Evolutionary conservation across 2,113 vertebrate genomes (phyloP).

Genomic region (Bubo bubo): DNA sequence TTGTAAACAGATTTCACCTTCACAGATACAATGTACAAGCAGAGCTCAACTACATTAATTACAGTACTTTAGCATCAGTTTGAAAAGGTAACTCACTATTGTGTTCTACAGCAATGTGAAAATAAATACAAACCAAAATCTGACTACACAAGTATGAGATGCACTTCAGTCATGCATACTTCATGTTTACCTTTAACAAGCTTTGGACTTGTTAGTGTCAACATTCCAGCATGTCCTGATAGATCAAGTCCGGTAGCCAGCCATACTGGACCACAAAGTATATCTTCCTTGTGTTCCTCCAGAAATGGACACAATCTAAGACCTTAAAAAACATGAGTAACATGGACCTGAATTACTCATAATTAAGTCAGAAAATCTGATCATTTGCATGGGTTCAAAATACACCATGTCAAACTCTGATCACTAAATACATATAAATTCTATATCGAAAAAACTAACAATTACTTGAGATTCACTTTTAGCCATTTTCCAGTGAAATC

Average conservation of each 20-base stretch:
- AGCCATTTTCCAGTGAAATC: neutral
- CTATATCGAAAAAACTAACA: neutral
- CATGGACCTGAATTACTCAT: neutral
- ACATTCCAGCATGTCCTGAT: conserved; percentile 96
- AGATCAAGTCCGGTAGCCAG: conserved; percentile 96
- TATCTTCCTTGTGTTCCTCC: conserved; percentile 97
- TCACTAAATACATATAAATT: neutral
- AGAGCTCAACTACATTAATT: neutral
- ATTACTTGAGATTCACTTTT: neutral
- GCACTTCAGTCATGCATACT: neutral
- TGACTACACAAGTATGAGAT: neutral
- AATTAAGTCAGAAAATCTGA: neutral
- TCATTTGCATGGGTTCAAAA: neutral
- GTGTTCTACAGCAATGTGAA: neutral
- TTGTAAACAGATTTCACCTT: neutral
- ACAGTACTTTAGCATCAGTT: neutral
- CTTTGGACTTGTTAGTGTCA: conserved; percentile 96
- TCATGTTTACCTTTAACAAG: conserved; percentile 90
- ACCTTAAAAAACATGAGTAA: conserved; percentile 74
- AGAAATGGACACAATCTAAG: conserved; percentile 92
- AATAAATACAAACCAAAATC: neutral
- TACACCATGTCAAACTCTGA: neutral
- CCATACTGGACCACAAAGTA: conserved; percentile 97
- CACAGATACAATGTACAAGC: neutral
- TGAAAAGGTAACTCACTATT: neutral